phyloP scores from a whole-genome alignment of 1,140 invertebrate species.

The Scaptomyza hsui region DNA sequence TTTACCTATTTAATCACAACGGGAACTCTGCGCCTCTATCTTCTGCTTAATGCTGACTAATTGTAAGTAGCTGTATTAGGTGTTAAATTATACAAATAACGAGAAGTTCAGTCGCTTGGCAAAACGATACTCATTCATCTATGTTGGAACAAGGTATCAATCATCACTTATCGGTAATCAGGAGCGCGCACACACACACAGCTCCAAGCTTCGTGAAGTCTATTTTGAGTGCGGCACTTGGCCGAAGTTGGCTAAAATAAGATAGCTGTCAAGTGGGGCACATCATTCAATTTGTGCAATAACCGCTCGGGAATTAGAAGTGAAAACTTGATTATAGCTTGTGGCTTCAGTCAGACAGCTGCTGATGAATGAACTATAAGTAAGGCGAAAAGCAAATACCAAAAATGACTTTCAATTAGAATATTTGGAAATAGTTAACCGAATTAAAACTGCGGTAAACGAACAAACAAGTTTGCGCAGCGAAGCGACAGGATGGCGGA shows the following conservation, averaged over 20 bases:
- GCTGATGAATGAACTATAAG: constrained; percentile 8
- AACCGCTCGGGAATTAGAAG: constrained; percentile 39
- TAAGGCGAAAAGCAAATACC: constrained; percentile 6
- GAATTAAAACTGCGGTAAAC: constrained; percentile 23
- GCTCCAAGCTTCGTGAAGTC: constrained; percentile 1
- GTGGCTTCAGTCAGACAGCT: not conserved
- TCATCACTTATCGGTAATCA: constrained; percentile 43
- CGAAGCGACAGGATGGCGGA: not conserved
- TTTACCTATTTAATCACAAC: no score
- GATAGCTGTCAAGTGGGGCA: constrained; percentile 36
- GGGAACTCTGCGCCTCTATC: not conserved
- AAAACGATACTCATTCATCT: constrained; percentile 26
- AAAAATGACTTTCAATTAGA: constrained; percentile 32
- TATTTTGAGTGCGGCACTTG: not conserved
- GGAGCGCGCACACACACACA: constrained; percentile 8
- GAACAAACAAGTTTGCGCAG: constrained; percentile 19
- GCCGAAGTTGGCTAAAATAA: constrained; percentile 33
- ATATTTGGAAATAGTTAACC: constrained; percentile 29
- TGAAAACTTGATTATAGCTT: constrained; percentile 31
- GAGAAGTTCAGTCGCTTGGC: constrained; percentile 6
- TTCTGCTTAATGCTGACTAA: not conserved
- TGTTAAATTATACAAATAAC: constrained; percentile 36
- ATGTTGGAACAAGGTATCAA: constrained; percentile 22
- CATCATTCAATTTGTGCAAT: constrained; percentile 47
- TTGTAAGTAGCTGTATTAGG: constrained; percentile 15